These are phyloP conservation scores for Cygnus olor DNA, from an alignment of 2,797 vertebrate species.

Conservation along the genomic window DNA sequence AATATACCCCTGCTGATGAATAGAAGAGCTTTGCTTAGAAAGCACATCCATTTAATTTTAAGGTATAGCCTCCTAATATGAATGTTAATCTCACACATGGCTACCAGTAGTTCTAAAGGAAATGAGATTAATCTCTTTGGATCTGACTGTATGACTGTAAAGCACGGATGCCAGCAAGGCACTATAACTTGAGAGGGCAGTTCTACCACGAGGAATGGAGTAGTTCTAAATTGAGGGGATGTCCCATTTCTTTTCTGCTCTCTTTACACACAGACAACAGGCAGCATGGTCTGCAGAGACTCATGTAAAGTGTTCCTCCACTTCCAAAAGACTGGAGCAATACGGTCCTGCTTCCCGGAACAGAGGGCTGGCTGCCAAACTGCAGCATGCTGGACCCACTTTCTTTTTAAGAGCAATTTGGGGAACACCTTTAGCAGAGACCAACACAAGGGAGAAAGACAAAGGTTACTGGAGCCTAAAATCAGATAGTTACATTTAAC, in stretches of 20 bases:
- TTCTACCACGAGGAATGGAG: not conserved
- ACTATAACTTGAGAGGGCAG: not conserved
- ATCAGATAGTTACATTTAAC: not conserved
- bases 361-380: not conserved
- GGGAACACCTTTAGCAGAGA: not conserved
- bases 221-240: fast-evolving
- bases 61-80: not conserved
- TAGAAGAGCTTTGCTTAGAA: not conserved
- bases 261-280: not conserved
- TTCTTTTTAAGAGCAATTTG: not conserved
- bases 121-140: not conserved
- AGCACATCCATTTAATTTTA: conserved; percentile 23
- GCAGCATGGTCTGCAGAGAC: not conserved
- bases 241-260: not conserved
- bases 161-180: not conserved
- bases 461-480: not conserved
- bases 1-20: not conserved
- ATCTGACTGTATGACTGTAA: not conserved
- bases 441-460: not conserved
- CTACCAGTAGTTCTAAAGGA: not conserved
- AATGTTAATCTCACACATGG: not conserved
- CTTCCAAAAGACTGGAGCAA: not conserved
- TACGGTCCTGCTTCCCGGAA: not conserved
- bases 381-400: not conserved
- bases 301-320: not conserved